These are phyloP conservation scores for Oryzias javanicus DNA, from an alignment of 2,113 vertebrate genomes.

Conservation along the genomic window DNA sequence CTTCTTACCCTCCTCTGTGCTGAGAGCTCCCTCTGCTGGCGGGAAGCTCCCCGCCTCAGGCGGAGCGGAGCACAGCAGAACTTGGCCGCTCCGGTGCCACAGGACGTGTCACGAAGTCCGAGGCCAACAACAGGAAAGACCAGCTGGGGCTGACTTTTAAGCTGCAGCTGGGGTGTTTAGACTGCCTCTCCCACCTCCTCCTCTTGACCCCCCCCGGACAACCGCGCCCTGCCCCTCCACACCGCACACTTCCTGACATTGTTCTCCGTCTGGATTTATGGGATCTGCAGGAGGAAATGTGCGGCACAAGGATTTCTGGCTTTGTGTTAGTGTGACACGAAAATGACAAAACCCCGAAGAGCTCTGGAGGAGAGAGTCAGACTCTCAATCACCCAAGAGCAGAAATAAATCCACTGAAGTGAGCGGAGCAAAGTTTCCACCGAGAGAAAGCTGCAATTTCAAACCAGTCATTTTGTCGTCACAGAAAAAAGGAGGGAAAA, in stretches of 20 bases:
- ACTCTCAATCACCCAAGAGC: not conserved
- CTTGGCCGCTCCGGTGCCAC: constrained; percentile 48
- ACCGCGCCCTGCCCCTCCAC: constrained; percentile 62
- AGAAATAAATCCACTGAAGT: constrained; percentile 1
- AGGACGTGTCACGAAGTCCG: constrained; percentile 63
- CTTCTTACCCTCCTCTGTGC: not conserved
- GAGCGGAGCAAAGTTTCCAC: no score
- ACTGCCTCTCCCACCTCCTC: constrained; percentile 33
- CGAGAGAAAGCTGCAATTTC: no score
- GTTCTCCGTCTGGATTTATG: constrained; percentile 77
- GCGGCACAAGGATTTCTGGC: constrained; percentile 43
- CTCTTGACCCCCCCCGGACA: constrained; percentile 60
- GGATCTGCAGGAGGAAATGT: constrained; percentile 68
- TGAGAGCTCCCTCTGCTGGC: constrained; percentile 11
- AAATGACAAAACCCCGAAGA: not conserved
- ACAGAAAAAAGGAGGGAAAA: not conserved
- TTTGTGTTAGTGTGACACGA: constrained; percentile 21
- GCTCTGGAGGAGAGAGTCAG: not conserved
- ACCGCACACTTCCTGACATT: constrained; percentile 78
- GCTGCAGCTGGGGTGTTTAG: constrained; percentile 75
- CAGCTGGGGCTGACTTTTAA: constrained; percentile 70
- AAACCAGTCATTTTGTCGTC: no score
- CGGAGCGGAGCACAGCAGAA: constrained; percentile 24
- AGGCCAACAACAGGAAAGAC: constrained; percentile 80
- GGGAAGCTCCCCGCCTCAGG: constrained; percentile 36